Evolutionary conservation across 2,888 invertebrate species (phyloP).

Genomic region (Philonicus albiceps): DNA sequence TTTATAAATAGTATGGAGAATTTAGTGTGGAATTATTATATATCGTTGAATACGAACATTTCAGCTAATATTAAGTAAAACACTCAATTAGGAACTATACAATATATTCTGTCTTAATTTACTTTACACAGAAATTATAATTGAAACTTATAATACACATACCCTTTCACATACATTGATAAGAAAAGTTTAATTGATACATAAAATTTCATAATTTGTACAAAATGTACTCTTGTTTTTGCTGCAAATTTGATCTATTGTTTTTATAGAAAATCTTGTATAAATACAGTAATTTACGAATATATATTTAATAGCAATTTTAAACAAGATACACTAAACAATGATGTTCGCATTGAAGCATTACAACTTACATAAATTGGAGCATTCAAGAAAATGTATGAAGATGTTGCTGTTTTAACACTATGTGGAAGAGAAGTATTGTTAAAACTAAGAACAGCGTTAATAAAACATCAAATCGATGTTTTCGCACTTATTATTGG

Average conservation of each 20-base stretch:
- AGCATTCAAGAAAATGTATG: slow-evolving; percentile 19
- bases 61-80: neutral
- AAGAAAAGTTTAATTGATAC: slow-evolving; percentile 12
- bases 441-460: slow-evolving; percentile 28
- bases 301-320: neutral
- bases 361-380: slow-evolving; percentile 3
- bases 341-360: slow-evolving; percentile 10
- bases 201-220: slow-evolving; percentile 21
- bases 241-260: neutral
- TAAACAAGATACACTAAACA: neutral
- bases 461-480: neutral
- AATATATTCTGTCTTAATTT: slow-evolving; percentile 29
- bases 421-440: neutral
- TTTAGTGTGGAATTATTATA: too few species aligned
- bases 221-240: slow-evolving; percentile 4
- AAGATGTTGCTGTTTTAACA: slow-evolving; percentile 7
- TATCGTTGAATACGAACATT: neutral
- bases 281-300: slow-evolving; percentile 21
- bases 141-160: slow-evolving; percentile 17
- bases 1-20: too few species aligned
- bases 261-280: neutral
- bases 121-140: slow-evolving; percentile 18
- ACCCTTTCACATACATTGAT: slow-evolving; percentile 21
- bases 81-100: slow-evolving; percentile 25
- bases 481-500: neutral